Base-by-base conservation (phyloP, 2,797 vertebrate genomes). In the Muscicapa comitata region DNA sequence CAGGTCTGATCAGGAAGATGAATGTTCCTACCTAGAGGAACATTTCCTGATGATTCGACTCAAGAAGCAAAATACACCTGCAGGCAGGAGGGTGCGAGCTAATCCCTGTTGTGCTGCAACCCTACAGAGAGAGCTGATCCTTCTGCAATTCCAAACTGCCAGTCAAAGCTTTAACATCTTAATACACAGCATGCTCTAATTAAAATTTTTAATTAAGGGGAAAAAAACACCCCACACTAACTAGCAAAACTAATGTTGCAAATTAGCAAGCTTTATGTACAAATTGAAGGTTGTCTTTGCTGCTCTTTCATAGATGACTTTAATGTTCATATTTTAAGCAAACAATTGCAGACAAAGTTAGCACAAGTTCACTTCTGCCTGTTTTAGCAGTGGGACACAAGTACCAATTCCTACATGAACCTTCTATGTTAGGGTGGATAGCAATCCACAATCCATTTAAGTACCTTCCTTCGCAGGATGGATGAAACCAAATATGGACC, bases 161-260 rank as follows among this genome's bases (percentile, higher is more conserved):
- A 96, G 76, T 96, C 96, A 97, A 94, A 94, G 95, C 94, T 94
- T 96, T 88, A 81, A 96, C 94, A 93, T 96, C 94, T 96, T 97
- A 97, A 97, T 97, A 95, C 94, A 76, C 92, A 94, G 95, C 93
- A 94, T 86, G 86, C 77, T 91, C 57, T 97, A 97, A 97, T 97
- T 97, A 97, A 97, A 95, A 97, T 90, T 97, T 93, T 82, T 97
- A 96, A 97, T 97, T 97, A 96, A 96, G 57, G 40, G 6, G 21
- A 2, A 37, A 54, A 72, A 58, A 50, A 40, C 42, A 31, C 6
- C 45, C 26, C 35, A 76, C 20, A 35, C 68, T 80, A 95, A 89
- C 87, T 48, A 94, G 91, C 76, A 97, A 96, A 97, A 97, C 74
- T 81, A 73, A 94, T 20, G 54, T 53, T 94, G 94, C 80, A 96